phyloP scores from a whole-genome alignment of 2,888 invertebrate species.

The Limnephilus auricula region DNA sequence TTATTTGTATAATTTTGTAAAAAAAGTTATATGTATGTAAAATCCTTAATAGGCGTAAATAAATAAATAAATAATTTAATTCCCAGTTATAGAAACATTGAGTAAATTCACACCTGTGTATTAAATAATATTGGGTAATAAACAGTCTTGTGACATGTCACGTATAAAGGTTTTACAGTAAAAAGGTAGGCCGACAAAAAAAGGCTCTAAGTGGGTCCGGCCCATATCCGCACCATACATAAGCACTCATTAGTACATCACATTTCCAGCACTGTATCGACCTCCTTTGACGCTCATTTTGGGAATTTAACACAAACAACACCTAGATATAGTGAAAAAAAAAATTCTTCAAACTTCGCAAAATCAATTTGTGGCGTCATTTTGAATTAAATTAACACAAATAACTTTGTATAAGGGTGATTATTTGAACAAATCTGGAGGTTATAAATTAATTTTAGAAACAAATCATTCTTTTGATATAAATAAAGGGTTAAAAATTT shows the following conservation, averaged over 20 bases:
- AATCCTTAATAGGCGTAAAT: too few relatives aligned
- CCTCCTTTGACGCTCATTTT: not conserved
- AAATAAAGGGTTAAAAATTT: too few relatives aligned
- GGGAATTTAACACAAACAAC: not conserved
- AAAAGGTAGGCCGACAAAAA: not conserved
- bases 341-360: too few relatives aligned
- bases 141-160: not conserved
- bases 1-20: too few relatives aligned
- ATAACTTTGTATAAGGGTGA: too few relatives aligned
- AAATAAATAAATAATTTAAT: too few relatives aligned
- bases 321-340: not conserved
- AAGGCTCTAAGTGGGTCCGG: not conserved
- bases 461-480: too few relatives aligned
- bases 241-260: not conserved
- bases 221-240: not conserved
- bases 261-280: not conserved
- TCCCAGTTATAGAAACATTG: not conserved
- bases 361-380: too few relatives aligned
- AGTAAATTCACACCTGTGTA: not conserved
- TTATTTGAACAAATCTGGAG: too few relatives aligned
- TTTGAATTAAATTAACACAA: too few relatives aligned
- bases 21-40: too few relatives aligned
- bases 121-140: not conserved
- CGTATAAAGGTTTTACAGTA: not conserved
- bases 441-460: too few relatives aligned